Conservation (phyloP, 2,888 invertebrate genomes). For the Bedellia somnulentella region DNA sequence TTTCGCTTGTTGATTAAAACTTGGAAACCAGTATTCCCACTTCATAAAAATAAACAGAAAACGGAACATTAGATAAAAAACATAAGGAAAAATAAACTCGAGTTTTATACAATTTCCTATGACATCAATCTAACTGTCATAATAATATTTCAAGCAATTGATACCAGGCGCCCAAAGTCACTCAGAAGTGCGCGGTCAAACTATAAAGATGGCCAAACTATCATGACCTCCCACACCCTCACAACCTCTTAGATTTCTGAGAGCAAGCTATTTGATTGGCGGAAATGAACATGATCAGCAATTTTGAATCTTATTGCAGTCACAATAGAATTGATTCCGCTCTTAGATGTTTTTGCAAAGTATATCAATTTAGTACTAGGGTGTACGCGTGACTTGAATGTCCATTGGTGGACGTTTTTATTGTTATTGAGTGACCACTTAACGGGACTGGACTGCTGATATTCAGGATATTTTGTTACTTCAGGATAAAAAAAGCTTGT, state of each 20-base stretch:
- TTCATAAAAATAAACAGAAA: no score
- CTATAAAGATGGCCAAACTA: slow-evolving; percentile 17
- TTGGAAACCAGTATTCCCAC: no score
- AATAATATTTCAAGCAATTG: slow-evolving; percentile 48
- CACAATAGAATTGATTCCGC: no score
- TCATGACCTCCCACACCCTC: slow-evolving; percentile 10
- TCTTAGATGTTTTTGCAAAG: no score
- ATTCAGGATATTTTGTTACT: no score
- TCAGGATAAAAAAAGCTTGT: background rate
- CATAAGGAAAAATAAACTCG: no score
- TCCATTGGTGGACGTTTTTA: slow-evolving; percentile 37
- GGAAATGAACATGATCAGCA: no score
- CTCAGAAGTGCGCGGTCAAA: slow-evolving; percentile 33
- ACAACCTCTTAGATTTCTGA: background rate
- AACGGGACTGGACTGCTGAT: slow-evolving; percentile 14
- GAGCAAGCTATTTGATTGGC: no score
- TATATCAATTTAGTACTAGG: slow-evolving; percentile 55
- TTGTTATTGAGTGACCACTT: slow-evolving; percentile 45
- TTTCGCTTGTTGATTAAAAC: no score
- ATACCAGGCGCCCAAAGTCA: slow-evolving; percentile 37
- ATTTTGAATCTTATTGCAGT: no score
- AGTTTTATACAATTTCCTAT: no score
- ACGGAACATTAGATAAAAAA: no score
- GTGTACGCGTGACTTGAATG: slow-evolving; percentile 46
- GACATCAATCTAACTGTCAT: slow-evolving; percentile 16